phyloP scores from a whole-genome alignment of 2,113 vertebrate species.

The Grallaria varia region DNA sequence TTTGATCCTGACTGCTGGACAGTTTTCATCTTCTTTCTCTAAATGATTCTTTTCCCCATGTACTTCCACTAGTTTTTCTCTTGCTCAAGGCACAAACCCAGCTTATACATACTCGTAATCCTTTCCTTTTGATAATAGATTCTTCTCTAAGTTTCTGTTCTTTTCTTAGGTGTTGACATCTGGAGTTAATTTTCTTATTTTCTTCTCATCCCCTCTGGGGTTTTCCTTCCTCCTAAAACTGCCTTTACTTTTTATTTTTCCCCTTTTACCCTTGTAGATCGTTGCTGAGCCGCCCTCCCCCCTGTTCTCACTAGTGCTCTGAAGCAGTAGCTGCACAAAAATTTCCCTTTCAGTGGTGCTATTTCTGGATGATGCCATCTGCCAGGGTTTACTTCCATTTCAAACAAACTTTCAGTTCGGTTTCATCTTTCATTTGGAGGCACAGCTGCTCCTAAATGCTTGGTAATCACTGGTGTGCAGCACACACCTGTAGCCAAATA shows the following conservation, averaged over 20 bases:
- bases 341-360: background rate
- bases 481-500: conserved; percentile 19
- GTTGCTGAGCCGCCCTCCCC: background rate
- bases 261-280: background rate
- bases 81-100: background rate
- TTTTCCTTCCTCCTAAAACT: background rate
- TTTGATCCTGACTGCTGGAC: background rate
- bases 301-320: background rate
- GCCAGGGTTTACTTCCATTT: conserved; percentile 42
- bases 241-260: background rate
- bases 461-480: conserved; percentile 36
- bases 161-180: background rate
- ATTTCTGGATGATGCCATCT: conserved; percentile 42
- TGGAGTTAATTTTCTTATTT: background rate
- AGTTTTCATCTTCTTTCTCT: background rate
- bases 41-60: background rate
- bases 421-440: conserved; percentile 32
- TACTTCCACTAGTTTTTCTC: background rate
- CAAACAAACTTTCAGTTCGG: conserved; percentile 43
- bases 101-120: background rate
- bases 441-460: conserved; percentile 39
- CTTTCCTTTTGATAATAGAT: background rate
- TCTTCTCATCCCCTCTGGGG: background rate
- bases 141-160: background rate
- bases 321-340: background rate